A percentile compares a stretch with the other conserved stretches of the same genome.
These are phyloP conservation scores for Clarias gariepinus DNA, from an alignment of 2,113 vertebrate species.

Conservation along the genomic window DNA sequence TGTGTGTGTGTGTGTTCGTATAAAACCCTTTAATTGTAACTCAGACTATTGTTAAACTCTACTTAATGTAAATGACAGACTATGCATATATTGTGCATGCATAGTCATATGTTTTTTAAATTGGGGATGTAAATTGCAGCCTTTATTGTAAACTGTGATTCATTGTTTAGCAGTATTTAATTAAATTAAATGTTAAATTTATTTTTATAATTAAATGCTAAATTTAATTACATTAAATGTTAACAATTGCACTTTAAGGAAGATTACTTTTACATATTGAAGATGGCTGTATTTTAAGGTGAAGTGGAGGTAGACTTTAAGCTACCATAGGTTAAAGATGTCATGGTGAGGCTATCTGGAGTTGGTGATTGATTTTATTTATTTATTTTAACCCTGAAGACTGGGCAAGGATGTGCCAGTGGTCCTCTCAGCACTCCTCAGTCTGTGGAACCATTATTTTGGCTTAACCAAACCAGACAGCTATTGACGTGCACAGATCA, in stretches of 20 bases:
- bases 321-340: not conserved
- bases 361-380: not conserved
- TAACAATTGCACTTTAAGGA: not conserved
- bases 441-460: not conserved
- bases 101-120: too few species aligned
- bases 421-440: not conserved
- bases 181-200: too few species aligned
- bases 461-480: not conserved
- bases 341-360: not conserved
- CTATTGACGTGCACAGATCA: not conserved
- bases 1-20: too few species aligned
- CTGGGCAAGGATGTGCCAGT: not conserved
- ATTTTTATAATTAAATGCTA: too few species aligned
- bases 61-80: too few species aligned
- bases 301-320: not conserved
- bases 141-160: too few species aligned
- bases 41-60: too few species aligned
- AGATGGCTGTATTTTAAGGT: not conserved
- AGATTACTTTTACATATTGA: not conserved
- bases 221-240: too few species aligned
- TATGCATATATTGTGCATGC: too few species aligned
- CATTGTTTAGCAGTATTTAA: too few species aligned
- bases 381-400: not conserved
- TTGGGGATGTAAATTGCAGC: too few species aligned
- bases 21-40: too few species aligned